Evolutionary conservation across 2,797 vertebrate genomes (phyloP).

Genomic region (Lateolabrax maculatus): DNA sequence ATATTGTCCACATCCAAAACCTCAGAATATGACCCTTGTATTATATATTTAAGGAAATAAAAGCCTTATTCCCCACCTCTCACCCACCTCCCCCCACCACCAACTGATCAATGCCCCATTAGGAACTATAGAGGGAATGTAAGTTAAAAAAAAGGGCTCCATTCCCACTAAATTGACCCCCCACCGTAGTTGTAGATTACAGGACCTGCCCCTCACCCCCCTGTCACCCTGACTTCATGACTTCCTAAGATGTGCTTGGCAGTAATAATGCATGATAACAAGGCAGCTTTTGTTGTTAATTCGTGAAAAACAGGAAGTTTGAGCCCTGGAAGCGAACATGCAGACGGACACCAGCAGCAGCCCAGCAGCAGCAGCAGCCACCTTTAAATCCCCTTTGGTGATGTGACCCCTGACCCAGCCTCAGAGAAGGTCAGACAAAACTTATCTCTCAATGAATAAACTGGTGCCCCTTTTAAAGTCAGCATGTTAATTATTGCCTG

Average conservation of each 20-base stretch:
- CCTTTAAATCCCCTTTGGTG: conserved; percentile 75
- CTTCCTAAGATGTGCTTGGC: conserved; percentile 73
- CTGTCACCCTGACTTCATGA: conserved; percentile 39
- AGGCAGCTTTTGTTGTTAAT: conserved; percentile 80
- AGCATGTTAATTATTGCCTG: conserved; percentile 51
- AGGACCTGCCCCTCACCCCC: conserved; percentile 31
- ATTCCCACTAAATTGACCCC: conserved; percentile 72
- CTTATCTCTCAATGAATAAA: conserved; percentile 81
- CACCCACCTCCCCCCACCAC: conserved; percentile 3
- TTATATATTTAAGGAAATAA: conserved; percentile 28
- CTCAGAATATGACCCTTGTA: neutral
- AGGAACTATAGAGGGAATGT: conserved; percentile 47
- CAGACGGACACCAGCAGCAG: conserved; percentile 53
- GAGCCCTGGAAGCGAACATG: conserved; percentile 68
- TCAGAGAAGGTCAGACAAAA: conserved; percentile 81
- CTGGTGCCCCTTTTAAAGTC: conserved; percentile 70
- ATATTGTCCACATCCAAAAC: conserved; percentile 7
- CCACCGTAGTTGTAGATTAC: conserved; percentile 68
- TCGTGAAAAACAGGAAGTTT: conserved; percentile 77
- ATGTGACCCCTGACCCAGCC: conserved; percentile 79
- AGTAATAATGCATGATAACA: conserved; percentile 78
- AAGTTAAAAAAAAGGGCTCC: conserved; percentile 39
- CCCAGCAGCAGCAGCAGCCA: conserved; percentile 57
- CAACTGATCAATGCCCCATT: conserved; percentile 65
- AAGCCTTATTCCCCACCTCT: neutral